Evolutionary conservation across 1,140 invertebrate species (phyloP), one percentile per base, ranked within the genome.

Genomic region (Ostrea edulis): DNA sequence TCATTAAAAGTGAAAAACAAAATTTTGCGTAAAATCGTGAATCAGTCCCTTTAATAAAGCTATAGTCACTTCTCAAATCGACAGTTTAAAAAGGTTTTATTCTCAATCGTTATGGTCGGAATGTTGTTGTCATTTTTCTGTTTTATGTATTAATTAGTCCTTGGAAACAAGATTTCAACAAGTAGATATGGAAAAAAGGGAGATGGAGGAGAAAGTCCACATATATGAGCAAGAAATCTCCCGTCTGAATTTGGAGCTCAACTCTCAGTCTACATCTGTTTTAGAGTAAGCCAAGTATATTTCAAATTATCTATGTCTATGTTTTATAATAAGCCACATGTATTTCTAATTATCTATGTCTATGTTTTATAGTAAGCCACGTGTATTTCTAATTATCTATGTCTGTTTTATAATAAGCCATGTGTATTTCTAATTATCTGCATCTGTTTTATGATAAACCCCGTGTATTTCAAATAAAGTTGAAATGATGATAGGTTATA

Each of bases 341-440:
- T 62, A 3, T n/a, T 44, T 44, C 5, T 2, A 44, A n/a, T n/a
- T n/a, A n/a, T n/a, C n/a, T n/a, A n/a, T n/a, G n/a, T n/a, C n/a
- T n/a, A n/a, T 52, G 44, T 83, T 52, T 51, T 53, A 53, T 14
- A 83, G 52, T 83, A 53, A 83, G 52, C n/a, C 12, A 62, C n/a
- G 2, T 7, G n/a, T 62, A 3, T n/a, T 44, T 44, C 5, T 2
- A 44, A n/a, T n/a, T n/a, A n/a, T 22, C 52, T 51, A 52, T 44
- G 5, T 35, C 11, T 52, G 44, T 83, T 52, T 51, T 53, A 53
- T 14, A 83, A 22, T 83, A 53, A 83, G 52, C n/a, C 12, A 62
- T 20, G 2, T 7, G n/a, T 62, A 3, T n/a, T 44, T 44, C 5
- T 2, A 44, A n/a, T n/a, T n/a, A n/a, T 22, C 52, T 51, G n/a